These are phyloP conservation scores for Phenacoccus solenopsis DNA, from an alignment of 1,140 invertebrate species.

Conservation along the genomic window DNA sequence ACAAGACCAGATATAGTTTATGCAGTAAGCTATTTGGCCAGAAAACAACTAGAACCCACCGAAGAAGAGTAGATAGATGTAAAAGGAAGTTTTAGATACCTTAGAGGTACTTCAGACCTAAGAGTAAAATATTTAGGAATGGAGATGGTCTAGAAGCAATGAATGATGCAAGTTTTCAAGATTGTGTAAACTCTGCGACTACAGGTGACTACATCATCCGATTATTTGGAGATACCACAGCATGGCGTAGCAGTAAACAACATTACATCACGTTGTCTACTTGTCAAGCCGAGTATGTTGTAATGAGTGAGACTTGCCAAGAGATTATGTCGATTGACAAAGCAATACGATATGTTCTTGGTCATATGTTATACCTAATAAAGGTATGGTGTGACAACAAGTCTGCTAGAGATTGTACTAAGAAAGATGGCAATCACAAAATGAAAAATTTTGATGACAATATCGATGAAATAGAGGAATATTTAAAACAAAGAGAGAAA, in stretches of 20 bases:
- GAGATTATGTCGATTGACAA: slow-evolving; percentile 28
- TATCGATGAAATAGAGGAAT: no score
- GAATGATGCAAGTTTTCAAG: slow-evolving; percentile 23
- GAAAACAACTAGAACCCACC: slow-evolving; percentile 24
- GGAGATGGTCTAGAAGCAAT: slow-evolving; percentile 21
- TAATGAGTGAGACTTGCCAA: slow-evolving; percentile 26
- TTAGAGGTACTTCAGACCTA: slow-evolving; percentile 25
- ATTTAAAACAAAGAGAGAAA: slow-evolving; percentile 23
- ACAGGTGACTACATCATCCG: slow-evolving; percentile 25
- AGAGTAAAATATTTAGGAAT: slow-evolving; percentile 9
- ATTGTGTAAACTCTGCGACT: slow-evolving; percentile 9
- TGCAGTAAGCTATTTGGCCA: slow-evolving; percentile 28
- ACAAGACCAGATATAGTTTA: slow-evolving; percentile 35
- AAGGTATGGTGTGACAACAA: background rate
- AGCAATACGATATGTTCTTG: slow-evolving; percentile 11
- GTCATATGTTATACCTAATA: background rate
- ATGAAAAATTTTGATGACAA: no score
- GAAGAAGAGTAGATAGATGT: slow-evolving; percentile 26
- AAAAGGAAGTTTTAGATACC: slow-evolving; percentile 30
- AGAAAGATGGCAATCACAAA: background rate
- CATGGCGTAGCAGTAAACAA: slow-evolving; percentile 31
- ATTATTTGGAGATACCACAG: slow-evolving; percentile 26
- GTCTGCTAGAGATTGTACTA: background rate
- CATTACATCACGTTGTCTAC: slow-evolving; percentile 29
- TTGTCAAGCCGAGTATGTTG: slow-evolving; percentile 33